Percentiles rank a stretch among this genome's conserved stretches.
Evolutionary conservation across 2,888 invertebrate genomes (phyloP).

Genomic region (Cabera pusaria): DNA sequence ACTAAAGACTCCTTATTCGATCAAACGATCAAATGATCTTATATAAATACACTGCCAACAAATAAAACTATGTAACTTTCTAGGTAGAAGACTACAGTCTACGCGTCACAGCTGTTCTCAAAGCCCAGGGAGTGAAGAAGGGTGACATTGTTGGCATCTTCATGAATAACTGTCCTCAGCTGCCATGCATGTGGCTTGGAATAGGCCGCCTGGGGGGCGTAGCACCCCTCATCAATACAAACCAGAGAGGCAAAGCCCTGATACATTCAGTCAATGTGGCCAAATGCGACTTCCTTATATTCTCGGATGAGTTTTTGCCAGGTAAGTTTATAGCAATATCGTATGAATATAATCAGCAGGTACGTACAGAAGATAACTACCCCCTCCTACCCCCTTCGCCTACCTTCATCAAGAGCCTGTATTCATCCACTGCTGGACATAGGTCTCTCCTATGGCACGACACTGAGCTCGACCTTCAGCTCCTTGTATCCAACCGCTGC

Average conservation of each 20-base stretch:
- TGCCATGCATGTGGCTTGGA: slow-evolving; percentile 96
- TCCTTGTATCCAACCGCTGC: no score
- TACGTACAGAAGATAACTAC: no score
- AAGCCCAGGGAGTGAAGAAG: slow-evolving; percentile 90
- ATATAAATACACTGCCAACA: background rate
- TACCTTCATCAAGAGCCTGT: no score
- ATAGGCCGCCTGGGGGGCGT: slow-evolving; percentile 93
- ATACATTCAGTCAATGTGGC: slow-evolving; percentile 94
- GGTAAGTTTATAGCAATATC: no score
- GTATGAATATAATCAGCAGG: no score
- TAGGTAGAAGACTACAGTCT: slow-evolving; percentile 94
- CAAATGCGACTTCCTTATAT: slow-evolving; percentile 93
- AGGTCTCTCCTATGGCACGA: no score
- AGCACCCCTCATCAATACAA: slow-evolving; percentile 96
- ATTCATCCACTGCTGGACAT: no score
- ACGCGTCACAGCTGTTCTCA: slow-evolving; percentile 91
- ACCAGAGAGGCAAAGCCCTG: slow-evolving; percentile 91
- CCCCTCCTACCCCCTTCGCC: no score
- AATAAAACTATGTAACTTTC: slow-evolving; percentile 34
- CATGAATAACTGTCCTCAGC: slow-evolving; percentile 96
- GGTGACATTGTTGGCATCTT: slow-evolving; percentile 95
- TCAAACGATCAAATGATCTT: background rate
- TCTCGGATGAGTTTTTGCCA: slow-evolving; percentile 87
- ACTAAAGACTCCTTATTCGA: no score
- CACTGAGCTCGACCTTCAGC: no score